Conservation (phyloP, 2,888 invertebrate genomes). For the Euplagia quadripunctaria region DNA sequence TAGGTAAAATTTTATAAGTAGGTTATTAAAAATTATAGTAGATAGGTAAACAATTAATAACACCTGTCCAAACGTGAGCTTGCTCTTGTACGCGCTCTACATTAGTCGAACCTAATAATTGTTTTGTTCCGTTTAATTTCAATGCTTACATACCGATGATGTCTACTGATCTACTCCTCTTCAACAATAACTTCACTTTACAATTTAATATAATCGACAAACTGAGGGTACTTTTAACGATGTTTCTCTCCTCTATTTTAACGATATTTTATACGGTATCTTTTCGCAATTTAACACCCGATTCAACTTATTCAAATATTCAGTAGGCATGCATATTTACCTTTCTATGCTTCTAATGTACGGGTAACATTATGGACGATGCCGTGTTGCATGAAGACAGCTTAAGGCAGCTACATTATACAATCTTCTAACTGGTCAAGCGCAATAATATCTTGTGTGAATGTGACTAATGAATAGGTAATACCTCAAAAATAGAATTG, state of each 20-base stretch:
- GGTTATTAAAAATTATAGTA: too few relatives aligned
- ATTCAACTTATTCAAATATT: neutral
- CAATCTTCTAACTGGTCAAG: neutral
- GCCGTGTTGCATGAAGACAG: neutral
- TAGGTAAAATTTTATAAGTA: too few relatives aligned
- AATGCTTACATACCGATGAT: neutral
- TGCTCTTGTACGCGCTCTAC: too few relatives aligned
- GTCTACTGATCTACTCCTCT: too few relatives aligned
- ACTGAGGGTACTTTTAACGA: too few relatives aligned
- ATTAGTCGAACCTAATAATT: neutral
- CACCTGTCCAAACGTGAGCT: neutral
- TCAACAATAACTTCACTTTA: too few relatives aligned
- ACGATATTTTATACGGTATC: too few relatives aligned
- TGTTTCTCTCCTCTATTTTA: too few relatives aligned
- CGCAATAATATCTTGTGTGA: neutral
- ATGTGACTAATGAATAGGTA: constrained; percentile 30
- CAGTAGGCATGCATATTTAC: neutral
- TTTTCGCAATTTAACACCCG: neutral
- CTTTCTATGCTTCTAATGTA: neutral
- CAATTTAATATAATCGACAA: too few relatives aligned
- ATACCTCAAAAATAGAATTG: constrained; percentile 64
- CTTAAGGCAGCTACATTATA: neutral
- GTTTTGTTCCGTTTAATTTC: neutral
- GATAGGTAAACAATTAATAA: too few relatives aligned
- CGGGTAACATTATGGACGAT: neutral